A percentile compares a stretch with the other conserved stretches of the same genome.
Conservation (phyloP, 1,140 invertebrate genomes). For the Drepana arcuata region DNA sequence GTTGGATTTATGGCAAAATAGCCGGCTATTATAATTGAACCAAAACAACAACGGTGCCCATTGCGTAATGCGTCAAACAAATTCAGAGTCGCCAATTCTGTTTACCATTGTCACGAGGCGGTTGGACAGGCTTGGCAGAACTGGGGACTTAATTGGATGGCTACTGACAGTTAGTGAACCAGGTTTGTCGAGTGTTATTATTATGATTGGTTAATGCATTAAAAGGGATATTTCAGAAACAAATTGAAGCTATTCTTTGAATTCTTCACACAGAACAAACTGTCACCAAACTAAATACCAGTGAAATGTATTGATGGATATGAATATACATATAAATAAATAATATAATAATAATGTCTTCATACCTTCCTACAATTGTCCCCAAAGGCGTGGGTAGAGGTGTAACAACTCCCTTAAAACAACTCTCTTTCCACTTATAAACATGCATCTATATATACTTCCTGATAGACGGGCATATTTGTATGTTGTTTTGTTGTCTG, state of each 20-base stretch:
- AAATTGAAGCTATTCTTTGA: not conserved
- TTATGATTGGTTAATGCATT: not conserved
- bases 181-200: constrained; percentile 2
- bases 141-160: constrained; percentile 33
- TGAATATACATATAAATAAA: too few relatives aligned
- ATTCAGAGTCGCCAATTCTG: constrained; percentile 16
- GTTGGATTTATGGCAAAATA: constrained; percentile 24
- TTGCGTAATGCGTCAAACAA: constrained; percentile 28
- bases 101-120: constrained; percentile 13
- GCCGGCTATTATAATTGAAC: constrained; percentile 23
- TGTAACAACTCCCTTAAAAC: too few relatives aligned
- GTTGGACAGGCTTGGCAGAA: constrained; percentile 29
- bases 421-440: too few relatives aligned
- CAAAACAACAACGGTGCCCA: constrained; percentile 20
- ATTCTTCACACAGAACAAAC: not conserved
- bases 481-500: too few relatives aligned
- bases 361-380: too few relatives aligned
- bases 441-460: too few relatives aligned
- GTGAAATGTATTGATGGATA: too few relatives aligned
- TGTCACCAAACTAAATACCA: not conserved
- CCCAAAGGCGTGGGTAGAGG: too few relatives aligned
- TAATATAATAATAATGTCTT: too few relatives aligned
- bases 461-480: too few relatives aligned
- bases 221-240: not conserved
- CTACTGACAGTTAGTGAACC: constrained; percentile 30